Evolutionary conservation across 2,113 vertebrate species (phyloP).

Genomic region (Nestor notabilis): DNA sequence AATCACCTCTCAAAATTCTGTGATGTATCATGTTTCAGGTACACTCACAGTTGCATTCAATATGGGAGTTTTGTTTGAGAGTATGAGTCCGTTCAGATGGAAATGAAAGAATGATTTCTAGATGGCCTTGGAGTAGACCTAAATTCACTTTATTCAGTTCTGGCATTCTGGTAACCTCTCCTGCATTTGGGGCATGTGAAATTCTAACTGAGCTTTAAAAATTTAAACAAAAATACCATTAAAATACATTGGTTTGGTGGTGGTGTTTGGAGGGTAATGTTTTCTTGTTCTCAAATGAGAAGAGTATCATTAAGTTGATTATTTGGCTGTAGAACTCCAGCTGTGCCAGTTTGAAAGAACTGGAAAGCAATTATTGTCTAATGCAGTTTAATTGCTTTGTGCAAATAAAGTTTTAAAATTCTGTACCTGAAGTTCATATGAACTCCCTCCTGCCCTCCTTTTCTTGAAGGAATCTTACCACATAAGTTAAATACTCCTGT

Average conservation of each 20-base stretch:
- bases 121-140: background rate
- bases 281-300: background rate
- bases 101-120: background rate
- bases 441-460: background rate
- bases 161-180: background rate
- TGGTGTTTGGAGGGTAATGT: background rate
- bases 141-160: background rate
- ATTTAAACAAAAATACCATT: background rate
- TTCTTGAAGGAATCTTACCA: background rate
- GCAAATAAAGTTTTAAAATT: background rate
- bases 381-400: slow-evolving; percentile 13
- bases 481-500: background rate
- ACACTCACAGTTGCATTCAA: background rate
- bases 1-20: background rate
- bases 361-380: slow-evolving; percentile 11
- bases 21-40: background rate
- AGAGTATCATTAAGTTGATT: slow-evolving; percentile 40
- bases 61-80: background rate
- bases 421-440: background rate
- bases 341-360: slow-evolving; percentile 15
- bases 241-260: background rate
- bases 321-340: background rate
- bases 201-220: background rate
- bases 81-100: background rate
- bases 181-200: background rate